Evolutionary conservation across 2,888 invertebrate genomes (phyloP).

Genomic region (Lasius fuliginosus): DNA sequence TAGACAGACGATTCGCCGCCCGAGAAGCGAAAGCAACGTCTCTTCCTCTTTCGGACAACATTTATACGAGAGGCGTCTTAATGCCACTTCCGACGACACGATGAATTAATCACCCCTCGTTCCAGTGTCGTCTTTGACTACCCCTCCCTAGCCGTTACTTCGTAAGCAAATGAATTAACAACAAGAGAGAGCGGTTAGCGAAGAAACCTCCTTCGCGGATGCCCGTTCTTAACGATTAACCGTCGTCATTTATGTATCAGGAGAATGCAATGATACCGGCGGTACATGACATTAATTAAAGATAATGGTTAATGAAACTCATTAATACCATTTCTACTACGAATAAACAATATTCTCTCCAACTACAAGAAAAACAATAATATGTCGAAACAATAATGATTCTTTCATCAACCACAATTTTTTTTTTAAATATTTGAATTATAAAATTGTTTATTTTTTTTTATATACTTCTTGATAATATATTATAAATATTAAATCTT

Average conservation of each 20-base stretch:
- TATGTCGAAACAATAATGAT: not conserved
- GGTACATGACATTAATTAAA: conserved; percentile 30
- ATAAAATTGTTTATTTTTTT: not conserved
- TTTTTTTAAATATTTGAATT: not conserved
- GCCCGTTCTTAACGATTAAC: conserved; percentile 40
- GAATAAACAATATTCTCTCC: not conserved
- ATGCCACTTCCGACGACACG: conserved; percentile 76
- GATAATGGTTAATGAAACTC: conserved; percentile 9
- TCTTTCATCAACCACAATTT: not conserved
- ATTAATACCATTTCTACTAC: not conserved
- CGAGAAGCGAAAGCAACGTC: conserved; percentile 34
- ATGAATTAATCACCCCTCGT: conserved; percentile 78
- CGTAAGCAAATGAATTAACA: conserved; percentile 61
- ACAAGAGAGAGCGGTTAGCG: conserved; percentile 44
- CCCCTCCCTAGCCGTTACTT: conserved; percentile 23
- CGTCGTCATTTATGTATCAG: not conserved
- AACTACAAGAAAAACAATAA: not conserved
- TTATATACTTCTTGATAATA: not conserved
- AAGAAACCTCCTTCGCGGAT: conserved; percentile 48
- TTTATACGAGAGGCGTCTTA: conserved; percentile 74
- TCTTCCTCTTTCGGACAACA: conserved; percentile 66
- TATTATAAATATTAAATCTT: not conserved
- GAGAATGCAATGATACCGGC: conserved; percentile 20
- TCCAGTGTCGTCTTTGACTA: conserved; percentile 30
- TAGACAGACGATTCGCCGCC: conserved; percentile 34